Base-by-base conservation (phyloP, 2,888 invertebrate species). In the Stictocephala bisonia region DNA sequence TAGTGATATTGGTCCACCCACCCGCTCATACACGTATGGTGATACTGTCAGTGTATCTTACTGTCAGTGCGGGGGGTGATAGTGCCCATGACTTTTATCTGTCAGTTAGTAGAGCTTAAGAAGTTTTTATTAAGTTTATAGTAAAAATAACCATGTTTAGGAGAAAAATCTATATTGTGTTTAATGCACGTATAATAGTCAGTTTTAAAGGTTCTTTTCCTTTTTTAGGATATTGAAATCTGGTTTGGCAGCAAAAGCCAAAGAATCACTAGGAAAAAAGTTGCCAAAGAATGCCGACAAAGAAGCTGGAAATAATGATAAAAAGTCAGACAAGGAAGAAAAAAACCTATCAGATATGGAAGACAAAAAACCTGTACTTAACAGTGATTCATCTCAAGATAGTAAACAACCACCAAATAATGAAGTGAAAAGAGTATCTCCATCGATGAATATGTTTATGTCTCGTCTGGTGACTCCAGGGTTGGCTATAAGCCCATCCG, bases 221-320 rank as follows among this genome's bases (percentile, higher is more conserved):
- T n/a, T n/a, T n/a, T n/a, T n/a, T n/a, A 71, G 70, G 80, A 85
- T 88, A 75, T 82, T 90, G 7, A 90, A 90, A 79, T 87, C 89
- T 78, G 88, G 89, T 77, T 83, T 89, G 82, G 88, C 91, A 71
- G 87, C 91, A 75, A 91, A 93, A 83, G 93, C 93, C 1, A 91
- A 91, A 80, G 91, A 91, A 81, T 85, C 86, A 1, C 83, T 90
- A 71, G 89, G 90, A 75, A 88, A 88, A 81, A 89, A 87, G 78
- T 84, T 85, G 73, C 85, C 85, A 6, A 82, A 75, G 48, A 48
- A 48, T 26, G 68, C 58, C 9, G 44, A 58, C n/a, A 66, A 56
- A 27, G 60, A 70, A 18, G 13, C 31, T 9, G 29, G 67, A 51
- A 15, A 50, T 9, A 35, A 13, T 15, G 15, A 29, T 15, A 20